These are phyloP conservation scores for Cantharis rustica DNA, from an alignment of 2,888 invertebrate species.

Conservation along the genomic window DNA sequence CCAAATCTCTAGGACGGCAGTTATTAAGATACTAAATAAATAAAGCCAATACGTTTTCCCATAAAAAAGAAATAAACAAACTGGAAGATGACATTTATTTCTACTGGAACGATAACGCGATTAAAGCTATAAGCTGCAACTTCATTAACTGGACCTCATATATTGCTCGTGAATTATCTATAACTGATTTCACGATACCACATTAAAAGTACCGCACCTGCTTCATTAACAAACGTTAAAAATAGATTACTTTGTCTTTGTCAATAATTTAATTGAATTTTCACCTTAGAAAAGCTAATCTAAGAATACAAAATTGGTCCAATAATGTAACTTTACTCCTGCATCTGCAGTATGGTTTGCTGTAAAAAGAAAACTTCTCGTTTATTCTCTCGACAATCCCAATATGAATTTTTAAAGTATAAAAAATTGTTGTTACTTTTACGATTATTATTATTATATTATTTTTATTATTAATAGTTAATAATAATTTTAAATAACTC, in stretches of 20 bases:
- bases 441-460: too few species aligned
- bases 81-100: conserved; percentile 33
- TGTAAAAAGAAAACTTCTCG: background rate
- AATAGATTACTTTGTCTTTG: background rate
- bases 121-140: conserved; percentile 44
- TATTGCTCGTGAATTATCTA: conserved; percentile 41
- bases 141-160: conserved; percentile 44
- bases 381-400: background rate
- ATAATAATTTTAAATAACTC: background rate
- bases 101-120: conserved; percentile 44
- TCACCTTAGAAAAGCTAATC: background rate
- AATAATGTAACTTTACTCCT: too few species aligned
- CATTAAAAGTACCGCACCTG: background rate
- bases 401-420: background rate
- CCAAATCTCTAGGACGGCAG: conserved; percentile 30
- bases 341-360: too few species aligned
- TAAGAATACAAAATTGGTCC: too few species aligned
- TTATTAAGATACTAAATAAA: conserved; percentile 40
- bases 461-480: background rate
- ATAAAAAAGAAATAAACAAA: conserved; percentile 36
- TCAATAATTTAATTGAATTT: too few species aligned
- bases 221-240: background rate
- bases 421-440: too few species aligned
- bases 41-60: conserved; percentile 36
- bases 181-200: conserved; percentile 25